Conservation (phyloP, 1,140 invertebrate genomes). For the Zaprionus nigranus region DNA sequence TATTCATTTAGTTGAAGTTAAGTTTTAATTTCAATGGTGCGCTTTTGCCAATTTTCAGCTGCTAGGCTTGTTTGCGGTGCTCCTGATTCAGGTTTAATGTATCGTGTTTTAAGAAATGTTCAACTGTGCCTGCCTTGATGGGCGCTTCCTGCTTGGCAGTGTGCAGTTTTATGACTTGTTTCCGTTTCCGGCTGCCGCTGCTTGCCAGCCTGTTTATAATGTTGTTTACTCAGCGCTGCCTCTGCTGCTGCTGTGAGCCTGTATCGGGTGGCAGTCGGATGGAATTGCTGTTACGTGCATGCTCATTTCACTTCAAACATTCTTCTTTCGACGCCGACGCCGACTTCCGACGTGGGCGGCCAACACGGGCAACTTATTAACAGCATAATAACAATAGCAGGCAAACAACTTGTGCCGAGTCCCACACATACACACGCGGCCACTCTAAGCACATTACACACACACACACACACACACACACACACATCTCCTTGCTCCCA, state of each 20-base stretch:
- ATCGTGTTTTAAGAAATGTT: neutral
- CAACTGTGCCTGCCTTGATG: constrained; percentile 1
- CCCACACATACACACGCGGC: constrained; percentile 2
- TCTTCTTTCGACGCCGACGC: constrained; percentile 28
- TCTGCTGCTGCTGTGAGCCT: neutral
- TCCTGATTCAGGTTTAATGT: neutral
- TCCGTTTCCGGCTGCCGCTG: constrained; percentile 56
- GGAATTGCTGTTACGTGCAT: constrained; percentile 34
- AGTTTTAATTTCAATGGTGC: no score
- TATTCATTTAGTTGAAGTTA: no score
- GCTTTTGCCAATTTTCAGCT: neutral
- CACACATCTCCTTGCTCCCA: neutral
- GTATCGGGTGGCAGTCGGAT: constrained; percentile 27
- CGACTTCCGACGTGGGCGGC: neutral
- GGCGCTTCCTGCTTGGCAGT: constrained; percentile 5
- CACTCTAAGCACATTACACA: neutral
- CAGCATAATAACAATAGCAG: constrained; percentile 62
- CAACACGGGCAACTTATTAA: constrained; percentile 65
- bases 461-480: neutral
- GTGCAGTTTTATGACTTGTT: constrained; percentile 63
- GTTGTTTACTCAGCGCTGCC: constrained; percentile 52
- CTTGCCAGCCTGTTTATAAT: constrained; percentile 38
- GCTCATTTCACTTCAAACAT: constrained; percentile 10
- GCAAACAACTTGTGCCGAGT: constrained; percentile 50
- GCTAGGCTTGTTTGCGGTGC: no score